A percentile compares a stretch with the other conserved stretches of the same genome.
Conservation (phyloP, 2,888 invertebrate genomes). For the Salpingus planirostris region DNA sequence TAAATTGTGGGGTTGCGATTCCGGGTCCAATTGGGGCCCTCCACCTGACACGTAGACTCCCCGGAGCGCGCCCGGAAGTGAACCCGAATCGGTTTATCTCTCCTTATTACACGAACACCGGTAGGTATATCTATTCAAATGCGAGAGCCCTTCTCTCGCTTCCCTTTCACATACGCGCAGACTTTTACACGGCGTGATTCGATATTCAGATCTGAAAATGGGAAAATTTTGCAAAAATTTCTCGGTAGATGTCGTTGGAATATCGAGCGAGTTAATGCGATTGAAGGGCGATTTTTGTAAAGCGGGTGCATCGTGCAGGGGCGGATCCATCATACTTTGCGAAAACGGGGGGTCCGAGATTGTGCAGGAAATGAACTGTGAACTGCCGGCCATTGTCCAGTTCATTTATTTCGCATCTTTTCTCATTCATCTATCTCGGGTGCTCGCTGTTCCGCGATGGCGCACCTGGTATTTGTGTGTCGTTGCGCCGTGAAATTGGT, state of each 20-base stretch:
- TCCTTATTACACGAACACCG: slow-evolving; percentile 2
- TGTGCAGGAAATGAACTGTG: slow-evolving; percentile 32
- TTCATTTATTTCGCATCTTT: slow-evolving; percentile 36
- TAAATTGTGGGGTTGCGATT: slow-evolving; percentile 15
- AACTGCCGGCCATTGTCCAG: slow-evolving; percentile 38
- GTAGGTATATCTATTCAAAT: too few species aligned
- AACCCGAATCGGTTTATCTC: slow-evolving; percentile 4
- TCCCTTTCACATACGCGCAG: too few species aligned
- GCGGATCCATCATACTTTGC: not conserved
- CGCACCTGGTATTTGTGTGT: too few species aligned
- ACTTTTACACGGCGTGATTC: too few species aligned
- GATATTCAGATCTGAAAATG: too few species aligned
- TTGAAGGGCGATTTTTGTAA: not conserved
- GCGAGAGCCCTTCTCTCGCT: too few species aligned
- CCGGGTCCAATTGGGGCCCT: slow-evolving; percentile 9
- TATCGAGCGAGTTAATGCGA: not conserved
- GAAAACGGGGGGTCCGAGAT: slow-evolving; percentile 5
- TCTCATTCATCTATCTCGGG: slow-evolving; percentile 26
- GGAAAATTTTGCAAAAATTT: too few species aligned
- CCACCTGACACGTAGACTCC: slow-evolving; percentile 10
- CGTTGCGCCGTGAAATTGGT: slow-evolving; percentile 29
- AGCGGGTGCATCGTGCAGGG: not conserved
- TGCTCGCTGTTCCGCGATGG: slow-evolving; percentile 17
- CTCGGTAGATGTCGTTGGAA: not conserved
- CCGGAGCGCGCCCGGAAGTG: slow-evolving; percentile 1